Conservation (phyloP, 2,888 invertebrate species). For the Dasypogon diadema region DNA sequence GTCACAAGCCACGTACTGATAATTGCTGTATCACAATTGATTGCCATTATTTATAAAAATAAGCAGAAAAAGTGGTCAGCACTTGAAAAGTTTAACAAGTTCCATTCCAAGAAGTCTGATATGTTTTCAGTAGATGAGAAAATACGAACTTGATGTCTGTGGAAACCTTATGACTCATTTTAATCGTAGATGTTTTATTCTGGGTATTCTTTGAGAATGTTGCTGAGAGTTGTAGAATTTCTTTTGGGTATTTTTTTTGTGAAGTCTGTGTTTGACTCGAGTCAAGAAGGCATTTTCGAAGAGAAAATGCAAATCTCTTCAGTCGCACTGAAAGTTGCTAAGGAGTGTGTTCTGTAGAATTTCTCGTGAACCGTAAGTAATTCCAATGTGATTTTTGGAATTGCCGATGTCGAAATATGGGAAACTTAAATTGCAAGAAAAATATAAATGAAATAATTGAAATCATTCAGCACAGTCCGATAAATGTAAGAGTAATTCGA, state of each 20-base stretch:
- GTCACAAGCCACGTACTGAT: too few relatives aligned
- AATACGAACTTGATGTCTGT: too few relatives aligned
- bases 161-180: not conserved
- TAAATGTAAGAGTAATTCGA: not conserved
- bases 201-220: constrained; percentile 11
- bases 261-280: not conserved
- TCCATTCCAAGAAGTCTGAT: too few relatives aligned
- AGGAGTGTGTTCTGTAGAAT: not conserved
- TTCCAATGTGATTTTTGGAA: not conserved
- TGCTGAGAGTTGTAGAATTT: constrained; percentile 28
- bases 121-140: too few relatives aligned
- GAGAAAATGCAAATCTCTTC: constrained; percentile 24
- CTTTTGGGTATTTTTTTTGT: not conserved
- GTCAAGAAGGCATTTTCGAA: constrained; percentile 12
- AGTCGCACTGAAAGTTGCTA: not conserved
- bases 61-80: too few relatives aligned
- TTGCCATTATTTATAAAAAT: too few relatives aligned
- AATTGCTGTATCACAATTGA: too few relatives aligned
- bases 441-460: not conserved
- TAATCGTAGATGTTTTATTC: not conserved
- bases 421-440: constrained; percentile 7
- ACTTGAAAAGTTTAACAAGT: too few relatives aligned
- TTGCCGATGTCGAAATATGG: not conserved
- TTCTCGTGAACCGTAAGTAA: not conserved
- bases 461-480: constrained; percentile 8